These are phyloP conservation scores for human DNA, from an alignment of 2,113 vertebrate genomes.

Conservation along the genomic window GRCh38 chr1:1749001-1749500, in stretches of 20 bases:
- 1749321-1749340: background rate
- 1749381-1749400: background rate
- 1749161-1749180: background rate
- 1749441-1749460: no score
- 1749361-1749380: background rate
- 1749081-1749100: background rate
- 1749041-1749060: background rate
- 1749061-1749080: background rate
- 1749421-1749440: background rate
- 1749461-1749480: background rate
- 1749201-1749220: background rate
- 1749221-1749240: background rate
- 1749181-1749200: background rate
- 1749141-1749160: background rate
- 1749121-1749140: background rate
- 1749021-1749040: no score
- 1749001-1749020: accelerated
- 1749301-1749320: background rate
- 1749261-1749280: background rate
- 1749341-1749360: background rate
- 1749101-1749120: background rate
- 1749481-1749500: background rate
- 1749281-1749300: background rate
- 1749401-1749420: no score
- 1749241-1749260: background rate